phyloP scores from a whole-genome alignment of 2,888 invertebrate genomes.

The Noctua comes region DNA sequence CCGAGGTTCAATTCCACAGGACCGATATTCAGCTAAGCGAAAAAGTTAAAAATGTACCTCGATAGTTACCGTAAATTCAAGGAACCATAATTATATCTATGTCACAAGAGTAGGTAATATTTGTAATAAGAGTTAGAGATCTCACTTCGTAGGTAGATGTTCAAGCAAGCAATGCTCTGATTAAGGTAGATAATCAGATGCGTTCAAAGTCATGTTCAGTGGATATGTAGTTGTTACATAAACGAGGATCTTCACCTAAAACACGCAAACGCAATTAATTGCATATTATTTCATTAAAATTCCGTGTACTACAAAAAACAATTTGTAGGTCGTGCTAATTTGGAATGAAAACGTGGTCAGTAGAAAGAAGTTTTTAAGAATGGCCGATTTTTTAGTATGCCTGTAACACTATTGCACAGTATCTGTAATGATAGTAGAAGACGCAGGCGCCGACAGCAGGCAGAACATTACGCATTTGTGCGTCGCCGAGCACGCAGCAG shows the following conservation, averaged over 20 bases:
- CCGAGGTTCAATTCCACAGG: neutral
- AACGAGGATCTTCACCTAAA: conserved; percentile 17
- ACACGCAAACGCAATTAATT: conserved; percentile 35
- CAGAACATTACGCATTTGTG: conserved; percentile 65
- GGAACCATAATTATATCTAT: neutral
- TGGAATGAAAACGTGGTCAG: conserved; percentile 5
- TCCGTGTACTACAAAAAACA: conserved; percentile 10
- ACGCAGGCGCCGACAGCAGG: conserved; percentile 44
- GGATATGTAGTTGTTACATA: conserved; percentile 9
- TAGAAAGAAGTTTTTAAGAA: conserved; percentile 38
- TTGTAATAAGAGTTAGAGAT: neutral
- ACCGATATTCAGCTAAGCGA: neutral
- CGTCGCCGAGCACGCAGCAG: conserved; percentile 65
- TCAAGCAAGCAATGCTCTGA: conserved; percentile 7
- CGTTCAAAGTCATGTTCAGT: neutral
- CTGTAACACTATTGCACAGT: conserved; percentile 68
- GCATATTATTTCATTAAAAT: conserved; percentile 27
- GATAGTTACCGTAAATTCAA: too few relatives aligned
- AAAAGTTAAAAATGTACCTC: too few relatives aligned
- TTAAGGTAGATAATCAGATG: neutral
- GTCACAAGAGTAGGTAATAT: neutral
- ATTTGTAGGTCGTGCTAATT: conserved; percentile 14
- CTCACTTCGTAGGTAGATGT: neutral
- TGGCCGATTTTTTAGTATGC: conserved; percentile 31
- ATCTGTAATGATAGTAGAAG: conserved; percentile 59